phyloP scores from a whole-genome alignment of 2,113 vertebrate genomes.

The Phalacrocorax brasilianus region DNA sequence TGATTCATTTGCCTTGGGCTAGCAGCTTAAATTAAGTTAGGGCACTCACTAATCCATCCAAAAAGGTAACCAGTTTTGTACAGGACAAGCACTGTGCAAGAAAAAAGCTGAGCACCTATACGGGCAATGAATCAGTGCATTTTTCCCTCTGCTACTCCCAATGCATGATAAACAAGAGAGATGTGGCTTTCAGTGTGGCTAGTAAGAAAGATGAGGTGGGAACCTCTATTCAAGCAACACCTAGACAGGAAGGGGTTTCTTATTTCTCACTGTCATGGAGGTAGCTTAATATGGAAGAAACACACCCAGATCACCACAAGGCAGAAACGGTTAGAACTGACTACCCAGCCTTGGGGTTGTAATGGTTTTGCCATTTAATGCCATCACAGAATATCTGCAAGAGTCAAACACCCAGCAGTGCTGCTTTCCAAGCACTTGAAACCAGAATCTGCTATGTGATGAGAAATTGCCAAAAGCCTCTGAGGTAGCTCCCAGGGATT shows the following conservation, averaged over 20 bases:
- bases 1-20: slow-evolving; percentile 52
- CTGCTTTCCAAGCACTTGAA: background rate
- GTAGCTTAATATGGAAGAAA: background rate
- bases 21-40: slow-evolving; percentile 57
- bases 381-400: background rate
- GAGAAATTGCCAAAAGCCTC: background rate
- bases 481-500: background rate
- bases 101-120: background rate
- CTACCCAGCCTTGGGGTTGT: background rate
- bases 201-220: background rate
- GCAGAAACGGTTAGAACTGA: background rate
- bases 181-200: background rate
- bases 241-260: background rate
- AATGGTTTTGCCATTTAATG: background rate
- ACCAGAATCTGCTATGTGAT: background rate
- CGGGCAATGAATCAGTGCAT: background rate
- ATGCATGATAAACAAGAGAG: background rate
- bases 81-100: background rate
- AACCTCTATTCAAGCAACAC: background rate
- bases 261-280: background rate
- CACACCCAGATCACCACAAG: rapidly evolving
- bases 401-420: background rate
- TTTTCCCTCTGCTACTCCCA: background rate
- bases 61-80: slow-evolving; percentile 21
- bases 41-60: slow-evolving; percentile 33